Percentiles rank a stretch among this genome's conserved stretches.
These are phyloP conservation scores for Eudasyphora cyanicolor DNA, from an alignment of 2,888 invertebrate species.

Conservation along the genomic window DNA sequence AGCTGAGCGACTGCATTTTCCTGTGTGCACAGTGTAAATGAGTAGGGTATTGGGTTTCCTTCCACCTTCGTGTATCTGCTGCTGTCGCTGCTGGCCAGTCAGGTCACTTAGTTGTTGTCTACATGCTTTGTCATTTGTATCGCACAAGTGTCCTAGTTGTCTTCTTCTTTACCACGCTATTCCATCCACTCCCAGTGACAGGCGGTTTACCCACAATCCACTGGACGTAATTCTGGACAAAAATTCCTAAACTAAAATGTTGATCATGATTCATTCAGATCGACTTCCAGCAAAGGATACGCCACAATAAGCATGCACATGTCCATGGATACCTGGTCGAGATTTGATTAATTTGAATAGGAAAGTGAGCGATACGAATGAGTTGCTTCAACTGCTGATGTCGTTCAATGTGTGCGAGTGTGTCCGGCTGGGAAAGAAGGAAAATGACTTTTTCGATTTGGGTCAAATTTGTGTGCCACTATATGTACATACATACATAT, in stretches of 20 bases:
- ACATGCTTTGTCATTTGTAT: slow-evolving; percentile 50
- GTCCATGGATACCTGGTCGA: not conserved
- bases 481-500: too few species aligned
- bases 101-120: slow-evolving; percentile 48
- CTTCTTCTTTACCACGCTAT: not conserved
- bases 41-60: not conserved
- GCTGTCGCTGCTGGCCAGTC: slow-evolving; percentile 27
- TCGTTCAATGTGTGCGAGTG: not conserved
- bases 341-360: slow-evolving; percentile 1
- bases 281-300: not conserved
- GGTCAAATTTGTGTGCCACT: slow-evolving; percentile 57
- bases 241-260: not conserved
- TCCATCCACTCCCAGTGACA: not conserved
- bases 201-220: slow-evolving; percentile 12
- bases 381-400: too few species aligned
- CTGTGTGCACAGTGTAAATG: not conserved
- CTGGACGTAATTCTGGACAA: not conserved
- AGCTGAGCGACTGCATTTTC: slow-evolving; percentile 47
- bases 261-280: slow-evolving; percentile 13
- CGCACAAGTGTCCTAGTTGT: slow-evolving; percentile 61
- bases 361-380: not conserved
- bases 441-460: slow-evolving; percentile 43
- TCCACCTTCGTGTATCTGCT: slow-evolving; percentile 8
- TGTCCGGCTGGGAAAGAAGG: not conserved
- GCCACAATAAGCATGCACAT: not conserved